These are phyloP conservation scores for Psilopogon haemacephalus DNA, from an alignment of 2,113 vertebrate genomes.

Conservation along the genomic window DNA sequence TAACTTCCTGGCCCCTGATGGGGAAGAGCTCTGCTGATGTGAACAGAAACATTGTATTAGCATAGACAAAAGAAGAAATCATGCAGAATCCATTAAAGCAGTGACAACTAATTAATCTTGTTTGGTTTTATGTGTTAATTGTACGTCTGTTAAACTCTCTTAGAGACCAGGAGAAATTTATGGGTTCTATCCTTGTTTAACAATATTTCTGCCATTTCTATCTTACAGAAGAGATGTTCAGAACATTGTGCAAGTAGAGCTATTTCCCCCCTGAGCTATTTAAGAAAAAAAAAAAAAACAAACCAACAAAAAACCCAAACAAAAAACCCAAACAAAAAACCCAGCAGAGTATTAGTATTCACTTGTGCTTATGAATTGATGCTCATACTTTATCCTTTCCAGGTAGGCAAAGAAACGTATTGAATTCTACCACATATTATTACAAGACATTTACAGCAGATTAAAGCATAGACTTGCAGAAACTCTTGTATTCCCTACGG, in stretches of 20 bases:
- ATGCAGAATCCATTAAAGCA: constrained; percentile 44
- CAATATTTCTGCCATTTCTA: neutral
- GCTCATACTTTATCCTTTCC: neutral
- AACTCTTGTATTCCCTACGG: neutral
- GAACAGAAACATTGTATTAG: constrained; percentile 19
- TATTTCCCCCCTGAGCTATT: neutral
- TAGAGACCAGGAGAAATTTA: neutral
- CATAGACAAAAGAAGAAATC: constrained; percentile 44
- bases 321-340: no score
- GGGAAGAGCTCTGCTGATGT: constrained; percentile 11
- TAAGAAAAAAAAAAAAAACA: constrained; percentile 11
- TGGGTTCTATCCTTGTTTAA: neutral
- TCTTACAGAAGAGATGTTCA: neutral
- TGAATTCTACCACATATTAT: neutral
- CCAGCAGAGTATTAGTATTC: constrained; percentile 11
- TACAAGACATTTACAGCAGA: neutral
- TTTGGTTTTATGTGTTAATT: neutral
- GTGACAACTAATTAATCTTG: constrained; percentile 24
- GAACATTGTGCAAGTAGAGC: neutral
- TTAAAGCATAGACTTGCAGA: neutral
- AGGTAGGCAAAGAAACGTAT: constrained; percentile 13
- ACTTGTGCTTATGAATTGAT: constrained; percentile 3
- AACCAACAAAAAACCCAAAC: no score
- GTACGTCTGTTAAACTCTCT: constrained; percentile 26
- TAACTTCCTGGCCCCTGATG: neutral